These are phyloP conservation scores for Bombycilla garrulus DNA, from an alignment of 2,113 vertebrate species.

Conservation along the genomic window DNA sequence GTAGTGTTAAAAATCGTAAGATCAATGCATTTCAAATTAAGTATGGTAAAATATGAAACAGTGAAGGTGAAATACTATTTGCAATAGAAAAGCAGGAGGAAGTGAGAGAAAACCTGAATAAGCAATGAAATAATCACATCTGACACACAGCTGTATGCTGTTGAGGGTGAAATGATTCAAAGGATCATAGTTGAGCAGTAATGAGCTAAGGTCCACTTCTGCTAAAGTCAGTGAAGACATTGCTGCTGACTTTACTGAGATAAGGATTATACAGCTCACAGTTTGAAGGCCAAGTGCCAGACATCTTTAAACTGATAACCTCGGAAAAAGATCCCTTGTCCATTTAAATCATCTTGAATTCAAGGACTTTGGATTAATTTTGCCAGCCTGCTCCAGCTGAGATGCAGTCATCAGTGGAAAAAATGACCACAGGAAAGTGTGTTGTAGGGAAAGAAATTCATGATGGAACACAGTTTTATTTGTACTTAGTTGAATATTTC, in stretches of 20 bases:
- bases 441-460: neutral
- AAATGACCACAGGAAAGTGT: neutral
- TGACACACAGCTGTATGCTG: neutral
- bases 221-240: neutral
- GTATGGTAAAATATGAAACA: neutral
- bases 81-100: neutral
- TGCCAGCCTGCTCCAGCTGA: neutral
- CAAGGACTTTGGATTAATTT: neutral
- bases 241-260: neutral
- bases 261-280: neutral
- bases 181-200: neutral
- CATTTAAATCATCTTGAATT: neutral
- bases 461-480: neutral
- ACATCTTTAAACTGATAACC: neutral
- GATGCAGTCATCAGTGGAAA: neutral
- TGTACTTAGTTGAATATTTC: neutral
- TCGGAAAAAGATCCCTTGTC: neutral
- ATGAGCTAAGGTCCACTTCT: neutral
- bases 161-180: neutral
- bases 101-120: neutral
- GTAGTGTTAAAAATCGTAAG: neutral
- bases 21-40: neutral
- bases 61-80: neutral
- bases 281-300: neutral
- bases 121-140: neutral